Evolutionary conservation across 1,140 invertebrate species (phyloP).

Genomic region (Muscidifurax raptorellus): DNA sequence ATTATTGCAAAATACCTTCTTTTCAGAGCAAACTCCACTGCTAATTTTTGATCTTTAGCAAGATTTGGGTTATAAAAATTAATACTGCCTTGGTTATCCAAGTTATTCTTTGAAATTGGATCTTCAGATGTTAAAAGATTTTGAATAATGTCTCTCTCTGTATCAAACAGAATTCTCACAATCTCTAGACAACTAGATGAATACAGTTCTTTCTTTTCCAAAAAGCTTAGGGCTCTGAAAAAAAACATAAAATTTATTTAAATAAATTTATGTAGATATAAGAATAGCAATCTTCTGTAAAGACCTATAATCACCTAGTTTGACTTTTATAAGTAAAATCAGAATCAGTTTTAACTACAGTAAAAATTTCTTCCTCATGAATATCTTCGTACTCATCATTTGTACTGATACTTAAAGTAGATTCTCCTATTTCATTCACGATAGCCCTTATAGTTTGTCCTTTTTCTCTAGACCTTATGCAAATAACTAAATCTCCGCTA

Average conservation of each 20-base stretch:
- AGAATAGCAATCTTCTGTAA: background rate
- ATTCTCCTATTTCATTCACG: constrained; percentile 55
- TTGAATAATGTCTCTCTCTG: constrained; percentile 47
- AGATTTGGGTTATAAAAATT: constrained; percentile 71
- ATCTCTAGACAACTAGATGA: constrained; percentile 54
- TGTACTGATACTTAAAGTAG: constrained; percentile 55
- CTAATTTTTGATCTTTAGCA: constrained; percentile 77
- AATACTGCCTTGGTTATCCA: constrained; percentile 54
- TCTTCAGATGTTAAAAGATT: constrained; percentile 55
- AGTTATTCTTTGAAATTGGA: constrained; percentile 53
- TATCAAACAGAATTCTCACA: constrained; percentile 58
- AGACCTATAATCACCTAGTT: constrained; percentile 53
- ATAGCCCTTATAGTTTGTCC: constrained; percentile 55
- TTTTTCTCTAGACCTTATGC: constrained; percentile 57
- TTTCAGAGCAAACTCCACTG: constrained; percentile 78
- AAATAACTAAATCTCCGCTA: constrained; percentile 60
- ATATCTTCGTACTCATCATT: constrained; percentile 57
- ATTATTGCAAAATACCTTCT: constrained; percentile 73
- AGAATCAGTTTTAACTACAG: constrained; percentile 63
- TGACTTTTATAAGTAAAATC: constrained; percentile 62
- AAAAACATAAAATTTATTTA: constrained; percentile 31
- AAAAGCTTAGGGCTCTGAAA: constrained; percentile 59
- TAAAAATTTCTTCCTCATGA: constrained; percentile 58
- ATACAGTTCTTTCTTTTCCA: constrained; percentile 58
- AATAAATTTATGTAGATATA: constrained; percentile 28